A percentile compares a stretch with the other conserved stretches of the same genome.
Evolutionary conservation across 1,140 invertebrate species (phyloP).

Genomic region (Drosophila cardini): DNA sequence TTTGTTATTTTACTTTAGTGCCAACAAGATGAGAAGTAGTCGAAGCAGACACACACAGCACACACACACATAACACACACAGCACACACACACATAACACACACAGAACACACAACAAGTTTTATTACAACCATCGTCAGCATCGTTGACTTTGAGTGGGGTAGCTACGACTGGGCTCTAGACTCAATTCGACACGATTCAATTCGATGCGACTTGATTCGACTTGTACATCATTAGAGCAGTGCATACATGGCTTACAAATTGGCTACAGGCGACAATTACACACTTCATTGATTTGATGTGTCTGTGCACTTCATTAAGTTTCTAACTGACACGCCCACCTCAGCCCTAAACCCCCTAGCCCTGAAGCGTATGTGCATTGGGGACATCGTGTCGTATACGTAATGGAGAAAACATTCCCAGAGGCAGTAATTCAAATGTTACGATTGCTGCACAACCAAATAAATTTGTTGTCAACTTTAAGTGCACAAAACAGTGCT

Average conservation of each 20-base stretch:
- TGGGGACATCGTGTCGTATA: slow-evolving; percentile 8
- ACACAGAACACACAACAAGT: slow-evolving; percentile 19
- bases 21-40: not conserved
- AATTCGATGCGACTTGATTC: not conserved
- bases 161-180: not conserved
- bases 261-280: slow-evolving; percentile 39
- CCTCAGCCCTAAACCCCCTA: not conserved
- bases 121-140: slow-evolving; percentile 25
- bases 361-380: no score
- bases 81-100: not conserved
- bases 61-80: slow-evolving; percentile 7
- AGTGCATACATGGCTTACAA: slow-evolving; percentile 28
- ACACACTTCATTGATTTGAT: slow-evolving; percentile 60
- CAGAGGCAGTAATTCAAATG: not conserved
- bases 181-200: slow-evolving; percentile 1
- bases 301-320: slow-evolving; percentile 45
- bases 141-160: not conserved
- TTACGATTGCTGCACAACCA: not conserved
- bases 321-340: not conserved
- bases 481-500: not conserved
- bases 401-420: slow-evolving; percentile 18
- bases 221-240: slow-evolving; percentile 22
- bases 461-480: slow-evolving; percentile 7
- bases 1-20: slow-evolving; percentile 46
- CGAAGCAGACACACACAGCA: not conserved